Conservation (phyloP, 2,113 vertebrate species). For the Nycticorax nycticorax region DNA sequence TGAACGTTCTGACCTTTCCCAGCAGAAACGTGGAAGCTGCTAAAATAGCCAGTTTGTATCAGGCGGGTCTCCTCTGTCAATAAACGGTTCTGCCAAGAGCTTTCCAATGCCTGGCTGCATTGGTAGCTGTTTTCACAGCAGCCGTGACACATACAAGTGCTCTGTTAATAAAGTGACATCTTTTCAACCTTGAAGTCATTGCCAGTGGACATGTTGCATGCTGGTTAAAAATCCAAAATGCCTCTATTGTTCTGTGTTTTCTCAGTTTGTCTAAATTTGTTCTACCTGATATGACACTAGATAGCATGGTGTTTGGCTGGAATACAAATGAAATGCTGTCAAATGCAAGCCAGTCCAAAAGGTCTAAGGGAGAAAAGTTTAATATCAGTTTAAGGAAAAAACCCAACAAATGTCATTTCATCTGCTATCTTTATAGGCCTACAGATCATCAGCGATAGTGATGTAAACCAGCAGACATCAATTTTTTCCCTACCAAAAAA, state of each 20-base stretch:
- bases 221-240: background rate
- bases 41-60: background rate
- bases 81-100: background rate
- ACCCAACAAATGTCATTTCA: background rate
- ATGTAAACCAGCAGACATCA: background rate
- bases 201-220: background rate
- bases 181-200: background rate
- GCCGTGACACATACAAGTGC: background rate
- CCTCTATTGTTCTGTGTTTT: background rate
- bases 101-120: background rate
- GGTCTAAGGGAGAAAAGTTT: background rate
- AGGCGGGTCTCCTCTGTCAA: background rate
- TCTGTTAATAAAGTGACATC: background rate
- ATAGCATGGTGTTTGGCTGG: background rate
- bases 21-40: background rate
- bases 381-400: background rate
- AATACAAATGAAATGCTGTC: background rate
- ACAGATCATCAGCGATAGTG: background rate
- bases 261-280: background rate
- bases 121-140: background rate
- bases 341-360: background rate
- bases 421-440: background rate
- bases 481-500: background rate
- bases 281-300: background rate
- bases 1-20: background rate